phyloP scores from a whole-genome alignment of 2,797 vertebrate species.

The Chelidonichthys spinosus region DNA sequence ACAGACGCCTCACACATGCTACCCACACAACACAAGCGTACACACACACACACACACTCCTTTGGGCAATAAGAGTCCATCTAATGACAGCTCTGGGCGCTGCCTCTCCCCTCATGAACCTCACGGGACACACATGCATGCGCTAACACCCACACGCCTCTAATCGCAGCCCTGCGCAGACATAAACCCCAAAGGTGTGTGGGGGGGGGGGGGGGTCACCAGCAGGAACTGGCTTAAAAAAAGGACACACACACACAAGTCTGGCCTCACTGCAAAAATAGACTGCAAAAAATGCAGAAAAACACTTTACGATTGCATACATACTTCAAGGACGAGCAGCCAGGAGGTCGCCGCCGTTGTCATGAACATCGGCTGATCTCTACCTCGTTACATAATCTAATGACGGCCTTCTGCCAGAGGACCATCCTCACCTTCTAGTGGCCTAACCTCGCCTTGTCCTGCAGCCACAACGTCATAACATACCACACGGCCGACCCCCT shows the following conservation, averaged over 20 bases:
- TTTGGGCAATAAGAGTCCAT: constrained; percentile 44
- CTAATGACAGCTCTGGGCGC: constrained; percentile 70
- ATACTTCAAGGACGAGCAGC: constrained; percentile 30
- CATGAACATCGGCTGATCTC: constrained; percentile 52
- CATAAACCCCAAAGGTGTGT: constrained; percentile 51
- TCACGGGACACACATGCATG: constrained; percentile 35
- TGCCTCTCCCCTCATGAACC: constrained; percentile 54
- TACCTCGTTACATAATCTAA: constrained; percentile 60
- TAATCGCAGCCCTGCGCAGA: constrained; percentile 64
- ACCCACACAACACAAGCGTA: constrained; percentile 26
- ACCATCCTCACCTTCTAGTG: constrained; percentile 48
- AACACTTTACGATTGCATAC: constrained; percentile 1
- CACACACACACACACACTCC: constrained; percentile 8
- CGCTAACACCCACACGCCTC: constrained; percentile 62
- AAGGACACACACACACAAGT: constrained; percentile 18
- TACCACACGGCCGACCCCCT: neutral
- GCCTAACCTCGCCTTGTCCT: constrained; percentile 47
- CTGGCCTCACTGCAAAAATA: constrained; percentile 21
- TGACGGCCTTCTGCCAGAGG: constrained; percentile 34
- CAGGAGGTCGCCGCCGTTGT: constrained; percentile 9
- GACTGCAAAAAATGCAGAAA: constrained; percentile 5
- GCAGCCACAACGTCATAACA: constrained; percentile 46
- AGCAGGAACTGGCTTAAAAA: constrained; percentile 58
- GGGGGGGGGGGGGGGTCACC: constrained; percentile 64
- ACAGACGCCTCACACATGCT: constrained; percentile 62